A percentile compares a stretch with the other conserved stretches of the same genome.
These are phyloP conservation scores for Euphysa ruthae DNA, from an alignment of 30 jellyfish, hydroid and myxozoan species.

Conservation along the genomic window DNA sequence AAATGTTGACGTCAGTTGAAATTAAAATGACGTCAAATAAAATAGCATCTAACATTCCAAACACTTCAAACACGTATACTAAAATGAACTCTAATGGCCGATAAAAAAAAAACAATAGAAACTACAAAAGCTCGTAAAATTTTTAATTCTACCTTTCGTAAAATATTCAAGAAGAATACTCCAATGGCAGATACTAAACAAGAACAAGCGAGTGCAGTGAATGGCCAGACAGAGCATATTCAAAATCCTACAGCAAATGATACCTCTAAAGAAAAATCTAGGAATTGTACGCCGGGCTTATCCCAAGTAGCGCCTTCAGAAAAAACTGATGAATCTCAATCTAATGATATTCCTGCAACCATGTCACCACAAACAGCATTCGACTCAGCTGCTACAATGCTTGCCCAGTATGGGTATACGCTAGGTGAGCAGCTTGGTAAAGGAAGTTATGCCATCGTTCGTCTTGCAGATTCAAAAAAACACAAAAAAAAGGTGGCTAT, in stretches of 20 bases:
- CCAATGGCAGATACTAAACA: background rate
- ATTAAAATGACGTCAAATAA: conserved; percentile 17
- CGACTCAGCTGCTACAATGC: conserved; percentile 90
- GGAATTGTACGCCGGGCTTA: no score
- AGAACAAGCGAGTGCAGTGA: background rate
- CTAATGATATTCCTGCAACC: conserved; percentile 6
- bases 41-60: background rate
- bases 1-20: background rate
- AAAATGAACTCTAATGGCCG: conserved; percentile 24
- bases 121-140: conserved; percentile 2
- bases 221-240: background rate
- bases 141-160: background rate
- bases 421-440: conserved; percentile 90
- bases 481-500: conserved; percentile 82
- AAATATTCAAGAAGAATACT: conserved; percentile 4
- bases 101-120: conserved; percentile 11
- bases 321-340: conserved; percentile 7
- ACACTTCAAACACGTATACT: background rate
- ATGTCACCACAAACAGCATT: conserved; percentile 63
- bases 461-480: conserved; percentile 79
- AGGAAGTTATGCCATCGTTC: conserved; percentile 93
- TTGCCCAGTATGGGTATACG: conserved; percentile 88
- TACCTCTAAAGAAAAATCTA: background rate
- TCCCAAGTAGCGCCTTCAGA: background rate
- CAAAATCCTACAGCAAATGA: background rate